Evolutionary conservation across 2,888 invertebrate species (phyloP), one percentile per base, ranked within the genome.

Genomic region (Miltochrista miniata): DNA sequence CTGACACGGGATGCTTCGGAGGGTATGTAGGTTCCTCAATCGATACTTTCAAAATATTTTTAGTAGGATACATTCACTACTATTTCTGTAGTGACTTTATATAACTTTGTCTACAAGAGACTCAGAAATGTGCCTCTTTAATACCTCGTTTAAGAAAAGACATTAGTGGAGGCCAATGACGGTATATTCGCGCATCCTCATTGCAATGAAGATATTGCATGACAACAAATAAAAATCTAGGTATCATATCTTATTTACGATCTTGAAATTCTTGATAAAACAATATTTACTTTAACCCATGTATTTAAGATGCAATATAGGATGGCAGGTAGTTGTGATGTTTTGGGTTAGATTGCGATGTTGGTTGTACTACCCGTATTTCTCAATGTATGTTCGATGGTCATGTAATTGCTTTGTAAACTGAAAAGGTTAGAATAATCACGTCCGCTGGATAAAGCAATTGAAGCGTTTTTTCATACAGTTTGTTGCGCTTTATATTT

Each of bases 361-460:
- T 68, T 59, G 53, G 59, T 68, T 64, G 66, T 61, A 64, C 48
- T 54, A 61, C 66, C 67, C 64, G 69, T 61, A 64, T 49, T 54
- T 61, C 66, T 67, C 64, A 68, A 8, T 64, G 68, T 71, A 70
- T 24, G 5, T 31, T 7, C 62, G 69, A 66, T 70, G 41, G 45
- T 40, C 69, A 65, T 71, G 76, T 86, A 80, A 85, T 87, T 86
- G 80, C 76, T 81, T 76, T 70, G 74, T 71, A 79, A 84, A 82
- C 71, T 77, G 73, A 76, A 79, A 75, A 73, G 70, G 75, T 70
- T 72, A 71, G 63, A 71, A 79, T 74, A 75, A 72, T 73, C 78
- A 72, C 73, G 79, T 81, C 60, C 54, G 60, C 60, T 61, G 68
- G 68, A 62, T 71, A 61, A 61, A 54, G 48, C 61, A 56, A 56